Conservation (phyloP, 2,113 vertebrate genomes). For the Hydropotes inermis region DNA sequence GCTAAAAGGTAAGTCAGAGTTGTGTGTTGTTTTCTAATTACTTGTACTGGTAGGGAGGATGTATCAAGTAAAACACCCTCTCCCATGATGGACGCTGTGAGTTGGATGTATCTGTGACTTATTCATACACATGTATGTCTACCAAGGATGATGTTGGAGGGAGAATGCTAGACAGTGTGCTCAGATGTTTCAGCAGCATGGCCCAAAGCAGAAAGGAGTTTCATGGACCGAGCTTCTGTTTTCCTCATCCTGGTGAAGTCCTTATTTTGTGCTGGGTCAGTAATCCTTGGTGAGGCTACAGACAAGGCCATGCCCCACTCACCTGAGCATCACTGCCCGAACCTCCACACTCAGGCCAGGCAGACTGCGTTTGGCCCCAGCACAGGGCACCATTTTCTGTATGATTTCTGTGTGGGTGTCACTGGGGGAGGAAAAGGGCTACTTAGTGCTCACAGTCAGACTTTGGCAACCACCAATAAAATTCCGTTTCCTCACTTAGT, state of each 20-base stretch:
- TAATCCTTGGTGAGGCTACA: neutral
- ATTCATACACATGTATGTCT: rapidly evolving
- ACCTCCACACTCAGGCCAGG: rapidly evolving
- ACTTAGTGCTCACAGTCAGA: neutral
- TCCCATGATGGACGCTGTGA: neutral
- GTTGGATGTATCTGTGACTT: neutral
- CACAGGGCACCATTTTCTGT: neutral
- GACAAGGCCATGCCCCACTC: neutral
- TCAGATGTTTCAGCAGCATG: neutral
- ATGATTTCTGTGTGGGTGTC: neutral
- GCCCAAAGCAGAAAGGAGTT: neutral
- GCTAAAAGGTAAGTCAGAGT: constrained; percentile 74
- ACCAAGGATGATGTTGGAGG: neutral
- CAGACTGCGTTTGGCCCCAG: neutral
- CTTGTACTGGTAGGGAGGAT: neutral
- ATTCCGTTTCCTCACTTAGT: neutral
- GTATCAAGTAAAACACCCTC: neutral
- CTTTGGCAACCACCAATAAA: neutral
- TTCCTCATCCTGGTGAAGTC: neutral
- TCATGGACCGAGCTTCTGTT: neutral
- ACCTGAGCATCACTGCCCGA: rapidly evolving
- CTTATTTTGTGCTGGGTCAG: neutral
- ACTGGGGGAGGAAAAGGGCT: neutral
- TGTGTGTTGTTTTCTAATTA: neutral
- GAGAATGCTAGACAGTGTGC: neutral